These are phyloP conservation scores for Hippocampus kuda DNA, from an alignment of 2,797 vertebrate genomes.

Conservation along the genomic window DNA sequence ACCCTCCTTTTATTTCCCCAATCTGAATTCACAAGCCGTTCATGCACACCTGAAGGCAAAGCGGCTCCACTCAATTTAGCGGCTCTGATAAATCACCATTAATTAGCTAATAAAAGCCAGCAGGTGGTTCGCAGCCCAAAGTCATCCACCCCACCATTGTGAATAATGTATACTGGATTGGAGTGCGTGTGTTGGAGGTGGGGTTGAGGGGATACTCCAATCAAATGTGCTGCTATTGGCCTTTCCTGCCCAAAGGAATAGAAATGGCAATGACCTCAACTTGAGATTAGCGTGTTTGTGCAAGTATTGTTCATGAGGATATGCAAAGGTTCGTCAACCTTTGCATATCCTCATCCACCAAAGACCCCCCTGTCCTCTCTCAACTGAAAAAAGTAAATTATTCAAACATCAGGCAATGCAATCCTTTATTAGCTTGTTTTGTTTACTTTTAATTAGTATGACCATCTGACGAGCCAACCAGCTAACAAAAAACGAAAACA, in stretches of 20 bases:
- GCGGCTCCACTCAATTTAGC: conserved; percentile 85
- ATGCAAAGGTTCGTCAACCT: neutral
- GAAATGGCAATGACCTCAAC: conserved; percentile 68
- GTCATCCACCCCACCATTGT: conserved; percentile 82
- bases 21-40: conserved; percentile 83
- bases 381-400: conserved; percentile 37
- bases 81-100: conserved; percentile 96
- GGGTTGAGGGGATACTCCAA: conserved; percentile 49
- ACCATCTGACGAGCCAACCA: neutral
- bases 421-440: conserved; percentile 32
- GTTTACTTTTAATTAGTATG: neutral
- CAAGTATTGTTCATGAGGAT: conserved; percentile 41
- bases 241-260: conserved; percentile 74
- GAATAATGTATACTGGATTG: conserved; percentile 90
- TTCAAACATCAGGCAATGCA: conserved; percentile 45
- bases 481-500: neutral
- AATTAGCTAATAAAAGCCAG: conserved; percentile 98
- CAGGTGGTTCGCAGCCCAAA: conserved; percentile 90
- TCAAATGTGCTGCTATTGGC: conserved; percentile 64
- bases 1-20: conserved; percentile 63
- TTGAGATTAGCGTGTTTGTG: conserved; percentile 56
- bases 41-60: conserved; percentile 83
- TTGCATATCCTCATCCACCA: too few species aligned
- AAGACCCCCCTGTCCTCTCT: conserved; percentile 23
- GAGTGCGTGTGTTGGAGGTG: conserved; percentile 68